phyloP scores from a whole-genome alignment of 2,888 invertebrate species.

The Coremacera marginata region DNA sequence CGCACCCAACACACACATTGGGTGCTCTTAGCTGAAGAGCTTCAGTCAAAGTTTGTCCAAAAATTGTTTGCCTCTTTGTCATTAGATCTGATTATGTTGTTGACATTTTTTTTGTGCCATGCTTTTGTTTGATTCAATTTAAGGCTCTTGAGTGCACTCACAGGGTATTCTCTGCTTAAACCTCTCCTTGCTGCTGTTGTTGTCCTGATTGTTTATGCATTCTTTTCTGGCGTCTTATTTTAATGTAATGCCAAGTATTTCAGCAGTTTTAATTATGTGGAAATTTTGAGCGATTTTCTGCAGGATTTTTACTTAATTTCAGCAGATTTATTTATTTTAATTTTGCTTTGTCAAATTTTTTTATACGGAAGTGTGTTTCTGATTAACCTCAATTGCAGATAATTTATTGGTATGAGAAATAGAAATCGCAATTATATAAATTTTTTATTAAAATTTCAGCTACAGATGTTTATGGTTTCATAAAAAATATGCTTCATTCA shows the following conservation, averaged over 20 bases:
- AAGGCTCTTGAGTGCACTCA: conserved; percentile 60
- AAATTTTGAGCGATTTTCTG: not conserved
- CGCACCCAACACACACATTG: no score
- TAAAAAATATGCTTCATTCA: no score
- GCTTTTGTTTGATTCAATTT: conserved; percentile 63
- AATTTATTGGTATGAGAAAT: not conserved
- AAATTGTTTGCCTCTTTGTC: not conserved
- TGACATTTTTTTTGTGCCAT: conserved; percentile 39
- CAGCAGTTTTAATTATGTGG: not conserved
- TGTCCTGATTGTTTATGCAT: not conserved
- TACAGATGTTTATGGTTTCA: no score
- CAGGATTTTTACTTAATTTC: not conserved
- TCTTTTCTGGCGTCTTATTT: conserved; percentile 7
- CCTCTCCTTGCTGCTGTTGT: not conserved
- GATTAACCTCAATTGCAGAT: conserved; percentile 3
- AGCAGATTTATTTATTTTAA: no score
- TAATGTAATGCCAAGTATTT: conserved; percentile 8
- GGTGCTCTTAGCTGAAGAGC: no score
- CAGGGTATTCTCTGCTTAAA: not conserved
- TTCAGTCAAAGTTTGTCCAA: no score
- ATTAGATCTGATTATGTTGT: conserved; percentile 20
- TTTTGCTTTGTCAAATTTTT: no score
- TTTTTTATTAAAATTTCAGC: no score
- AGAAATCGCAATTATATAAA: no score
- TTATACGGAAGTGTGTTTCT: not conserved